These are phyloP conservation scores for Rissa tridactyla DNA, from an alignment of 2,113 vertebrate genomes.

Conservation along the genomic window DNA sequence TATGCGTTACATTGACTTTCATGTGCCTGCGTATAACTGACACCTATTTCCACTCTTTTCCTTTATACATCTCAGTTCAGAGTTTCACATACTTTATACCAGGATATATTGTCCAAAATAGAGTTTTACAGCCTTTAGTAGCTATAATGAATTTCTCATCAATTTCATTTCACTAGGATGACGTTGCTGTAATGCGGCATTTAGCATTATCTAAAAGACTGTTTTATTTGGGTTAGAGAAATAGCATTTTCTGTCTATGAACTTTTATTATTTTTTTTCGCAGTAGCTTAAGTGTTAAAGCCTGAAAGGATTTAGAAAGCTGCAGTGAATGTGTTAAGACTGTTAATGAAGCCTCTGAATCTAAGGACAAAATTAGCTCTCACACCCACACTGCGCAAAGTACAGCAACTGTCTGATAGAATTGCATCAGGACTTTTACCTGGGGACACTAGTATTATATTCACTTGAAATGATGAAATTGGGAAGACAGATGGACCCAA, in stretches of 20 bases:
- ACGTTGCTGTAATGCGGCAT: neutral
- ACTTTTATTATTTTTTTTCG: neutral
- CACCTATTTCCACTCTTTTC: neutral
- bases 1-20: neutral
- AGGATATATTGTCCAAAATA: neutral
- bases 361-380: conserved; percentile 81
- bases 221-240: conserved; percentile 18
- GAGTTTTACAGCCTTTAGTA: neutral
- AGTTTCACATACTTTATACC: neutral
- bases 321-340: conserved; percentile 79
- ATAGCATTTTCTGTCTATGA: neutral
- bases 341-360: conserved; percentile 84
- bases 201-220: neutral
- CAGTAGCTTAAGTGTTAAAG: conserved; percentile 78
- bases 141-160: neutral
- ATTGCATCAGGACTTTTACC: conserved; percentile 81
- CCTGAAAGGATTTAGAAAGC: conserved; percentile 74
- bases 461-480: conserved; percentile 76
- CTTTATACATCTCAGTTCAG: neutral
- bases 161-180: neutral
- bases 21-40: neutral
- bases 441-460: conserved; percentile 73
- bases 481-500: conserved; percentile 76
- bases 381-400: conserved; percentile 74
- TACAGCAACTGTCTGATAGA: conserved; percentile 79